Conservation (phyloP, 1,140 invertebrate species). For the Phocides pigmalion region DNA sequence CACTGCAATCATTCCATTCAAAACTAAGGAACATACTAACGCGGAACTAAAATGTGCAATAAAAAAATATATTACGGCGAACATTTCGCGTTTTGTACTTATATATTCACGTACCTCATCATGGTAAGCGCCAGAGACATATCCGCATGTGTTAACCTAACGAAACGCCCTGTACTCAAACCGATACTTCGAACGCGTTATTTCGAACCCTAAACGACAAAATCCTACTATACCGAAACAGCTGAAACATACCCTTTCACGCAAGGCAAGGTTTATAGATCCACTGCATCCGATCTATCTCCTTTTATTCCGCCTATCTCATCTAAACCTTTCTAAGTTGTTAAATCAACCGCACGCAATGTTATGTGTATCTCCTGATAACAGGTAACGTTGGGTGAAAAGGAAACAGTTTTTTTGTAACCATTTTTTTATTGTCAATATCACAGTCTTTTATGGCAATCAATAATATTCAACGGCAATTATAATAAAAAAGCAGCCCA, state of each 20-base stretch:
- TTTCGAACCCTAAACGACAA: neutral
- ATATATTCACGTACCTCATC: constrained; percentile 44
- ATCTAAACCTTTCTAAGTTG: neutral
- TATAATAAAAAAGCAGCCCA: constrained; percentile 49
- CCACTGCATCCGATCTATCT: neutral
- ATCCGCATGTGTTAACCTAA: constrained; percentile 12
- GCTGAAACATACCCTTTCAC: too few species aligned
- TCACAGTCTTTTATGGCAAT: constrained; percentile 57
- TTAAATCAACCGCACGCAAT: neutral
- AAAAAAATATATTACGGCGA: constrained; percentile 54
- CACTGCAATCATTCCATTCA: constrained; percentile 88
- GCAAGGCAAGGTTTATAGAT: too few species aligned
- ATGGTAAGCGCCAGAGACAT: constrained; percentile 19
- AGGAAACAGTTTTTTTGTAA: constrained; percentile 76
- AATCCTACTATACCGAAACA: neutral
- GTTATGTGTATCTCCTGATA: neutral
- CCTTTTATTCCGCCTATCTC: neutral
- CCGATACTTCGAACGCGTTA: neutral
- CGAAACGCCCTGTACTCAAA: neutral
- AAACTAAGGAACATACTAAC: constrained; percentile 62
- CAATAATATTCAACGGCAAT: constrained; percentile 41
- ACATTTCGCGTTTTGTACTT: constrained; percentile 23
- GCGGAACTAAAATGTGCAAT: constrained; percentile 42
- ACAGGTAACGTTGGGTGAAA: constrained; percentile 68
- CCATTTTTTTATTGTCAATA: constrained; percentile 74